These are phyloP conservation scores for Catostomus latipinnis DNA, from an alignment of 2,797 vertebrate genomes.

Conservation along the genomic window DNA sequence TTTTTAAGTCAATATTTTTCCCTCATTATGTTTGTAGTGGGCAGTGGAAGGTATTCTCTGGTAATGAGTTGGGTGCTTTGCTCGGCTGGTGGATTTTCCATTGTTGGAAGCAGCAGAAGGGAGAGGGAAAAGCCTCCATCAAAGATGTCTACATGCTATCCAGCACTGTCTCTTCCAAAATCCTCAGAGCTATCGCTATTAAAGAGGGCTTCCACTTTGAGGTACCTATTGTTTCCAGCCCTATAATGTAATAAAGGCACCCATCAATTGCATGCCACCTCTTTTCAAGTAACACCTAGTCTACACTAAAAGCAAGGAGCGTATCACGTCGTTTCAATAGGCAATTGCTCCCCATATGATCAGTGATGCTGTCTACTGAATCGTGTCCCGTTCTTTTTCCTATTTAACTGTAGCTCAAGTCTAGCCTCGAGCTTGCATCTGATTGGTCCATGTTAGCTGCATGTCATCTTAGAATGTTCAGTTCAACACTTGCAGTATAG, in stretches of 20 bases:
- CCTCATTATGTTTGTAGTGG: constrained; percentile 74
- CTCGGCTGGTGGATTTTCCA: constrained; percentile 96
- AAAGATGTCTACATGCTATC: constrained; percentile 93
- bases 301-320: too few relatives aligned
- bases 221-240: constrained; percentile 70
- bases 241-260: background rate
- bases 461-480: too few relatives aligned
- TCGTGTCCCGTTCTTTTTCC: too few relatives aligned
- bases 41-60: constrained; percentile 93
- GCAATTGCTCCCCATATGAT: too few relatives aligned
- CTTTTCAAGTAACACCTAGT: too few relatives aligned
- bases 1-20: background rate
- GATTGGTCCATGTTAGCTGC: too few relatives aligned
- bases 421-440: too few relatives aligned
- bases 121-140: constrained; percentile 68
- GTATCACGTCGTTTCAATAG: too few relatives aligned
- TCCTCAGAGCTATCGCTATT: constrained; percentile 91
- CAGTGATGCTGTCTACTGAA: too few relatives aligned
- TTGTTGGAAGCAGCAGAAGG: constrained; percentile 89
- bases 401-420: too few relatives aligned
- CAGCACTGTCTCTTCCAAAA: constrained; percentile 98
- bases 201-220: constrained; percentile 99
- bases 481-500: too few relatives aligned
- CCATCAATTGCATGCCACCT: too few relatives aligned
- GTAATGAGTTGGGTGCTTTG: constrained; percentile 93